Evolutionary conservation across 2,113 vertebrate species (phyloP), one percentile per base, ranked within the genome.

Genomic region (Gymnocephalus cernua): DNA sequence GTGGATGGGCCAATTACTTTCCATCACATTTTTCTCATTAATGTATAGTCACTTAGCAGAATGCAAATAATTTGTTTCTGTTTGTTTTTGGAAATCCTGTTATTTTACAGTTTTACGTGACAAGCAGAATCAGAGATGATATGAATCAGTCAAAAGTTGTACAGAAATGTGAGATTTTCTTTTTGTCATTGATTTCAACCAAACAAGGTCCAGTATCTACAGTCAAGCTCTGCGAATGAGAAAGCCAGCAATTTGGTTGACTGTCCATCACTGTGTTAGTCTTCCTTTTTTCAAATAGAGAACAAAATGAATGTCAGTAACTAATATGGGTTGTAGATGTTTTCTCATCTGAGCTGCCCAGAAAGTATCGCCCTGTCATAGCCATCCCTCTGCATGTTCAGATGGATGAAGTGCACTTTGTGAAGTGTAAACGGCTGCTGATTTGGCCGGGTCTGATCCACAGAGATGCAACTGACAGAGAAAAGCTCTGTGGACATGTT

Each of bases 31-130:
- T 82, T 4, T 7, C 53, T 57, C 38, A 84, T 84, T 57, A 82
- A 82, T 88, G 85, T 58, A 57, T 71, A 47, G 50, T 54, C 58
- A 66, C 57, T 80, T 57, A 64, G 29, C 23, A 50, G 51, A 73
- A 80, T 41, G 18, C 19, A 57, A 23, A 35, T 63, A 47, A 67
- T 77, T 66, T 56, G 58, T 64, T 41, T 41, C 2, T 11, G 9
- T 41, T 69, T 62, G n/a, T 21, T 41, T 68, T 57, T 14, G 41
- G 2, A 38, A 56, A 45, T 58, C 6, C 5, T 1, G 4, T 15
- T 45, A 35, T 68, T 81, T 77, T 41, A 19, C 35, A 48, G 38
- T n/a, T 80, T n/a, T 21, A 53, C 12, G 0, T 41, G 4, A 23
- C 7, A 58, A 62, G 12, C 21, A 53, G 21, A 57, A 54, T 57